Evolutionary conservation across 2,888 invertebrate genomes (phyloP).

Genomic region (Aplocera efformata): DNA sequence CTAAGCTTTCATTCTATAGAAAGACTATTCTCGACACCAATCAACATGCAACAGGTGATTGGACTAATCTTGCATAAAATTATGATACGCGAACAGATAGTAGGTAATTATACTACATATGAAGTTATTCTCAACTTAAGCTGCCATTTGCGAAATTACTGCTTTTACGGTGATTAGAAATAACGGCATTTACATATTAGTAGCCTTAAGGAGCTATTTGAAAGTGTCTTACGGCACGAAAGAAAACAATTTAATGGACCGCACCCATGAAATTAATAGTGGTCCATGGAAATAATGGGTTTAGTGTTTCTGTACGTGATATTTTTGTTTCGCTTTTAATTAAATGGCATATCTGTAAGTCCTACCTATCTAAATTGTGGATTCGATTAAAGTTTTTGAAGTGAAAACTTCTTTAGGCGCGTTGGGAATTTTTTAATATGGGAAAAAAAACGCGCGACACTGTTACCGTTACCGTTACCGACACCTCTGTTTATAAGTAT

Average conservation of each 20-base stretch:
- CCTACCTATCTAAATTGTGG: too few relatives aligned
- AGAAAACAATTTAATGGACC: conserved; percentile 7
- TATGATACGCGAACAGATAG: conserved; percentile 18
- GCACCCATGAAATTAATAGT: conserved; percentile 1
- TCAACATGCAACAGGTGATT: background rate
- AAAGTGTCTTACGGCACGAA: conserved; percentile 20
- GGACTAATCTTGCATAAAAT: conserved; percentile 20
- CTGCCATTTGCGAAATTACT: conserved; percentile 65
- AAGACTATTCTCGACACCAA: background rate
- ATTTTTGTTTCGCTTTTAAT: too few relatives aligned
- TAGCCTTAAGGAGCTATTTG: conserved; percentile 57
- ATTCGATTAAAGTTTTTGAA: too few relatives aligned
- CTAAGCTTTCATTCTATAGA: background rate
- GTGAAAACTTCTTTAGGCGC: too few relatives aligned
- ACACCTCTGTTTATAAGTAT: too few relatives aligned
- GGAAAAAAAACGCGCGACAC: too few relatives aligned
- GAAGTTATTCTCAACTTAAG: conserved; percentile 45
- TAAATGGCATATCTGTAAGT: too few relatives aligned
- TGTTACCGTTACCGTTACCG: too few relatives aligned
- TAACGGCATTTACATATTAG: conserved; percentile 56
- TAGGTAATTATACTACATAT: conserved; percentile 50
- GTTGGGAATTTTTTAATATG: too few relatives aligned
- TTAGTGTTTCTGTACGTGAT: too few relatives aligned
- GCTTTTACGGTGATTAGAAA: conserved; percentile 56
- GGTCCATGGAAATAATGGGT: too few relatives aligned